Evolutionary conservation across 2,888 invertebrate species (phyloP).

Genomic region (Belgica antarctica): DNA sequence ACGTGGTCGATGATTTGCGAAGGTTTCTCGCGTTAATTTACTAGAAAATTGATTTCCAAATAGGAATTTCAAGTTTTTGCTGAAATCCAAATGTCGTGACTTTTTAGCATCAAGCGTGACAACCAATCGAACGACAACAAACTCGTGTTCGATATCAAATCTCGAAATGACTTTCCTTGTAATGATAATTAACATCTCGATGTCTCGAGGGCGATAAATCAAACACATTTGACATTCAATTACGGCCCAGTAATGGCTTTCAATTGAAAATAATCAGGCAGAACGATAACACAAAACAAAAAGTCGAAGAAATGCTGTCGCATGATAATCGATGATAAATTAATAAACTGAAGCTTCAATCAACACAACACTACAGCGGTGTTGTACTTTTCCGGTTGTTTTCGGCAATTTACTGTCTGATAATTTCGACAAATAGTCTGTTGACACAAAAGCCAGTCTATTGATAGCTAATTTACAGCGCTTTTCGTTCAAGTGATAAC

Average conservation of each 20-base stretch:
- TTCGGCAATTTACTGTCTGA: constrained; percentile 19
- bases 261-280: constrained; percentile 24
- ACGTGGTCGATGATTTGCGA: too few relatives aligned
- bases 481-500: neutral
- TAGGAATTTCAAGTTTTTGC: neutral
- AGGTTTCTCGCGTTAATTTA: too few relatives aligned
- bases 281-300: neutral
- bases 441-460: constrained; percentile 7
- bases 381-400: neutral
- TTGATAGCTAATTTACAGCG: constrained; percentile 23
- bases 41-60: too few relatives aligned
- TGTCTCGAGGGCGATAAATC: neutral
- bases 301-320: constrained; percentile 13
- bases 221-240: constrained; percentile 27
- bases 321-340: constrained; percentile 18
- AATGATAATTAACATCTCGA: constrained; percentile 5
- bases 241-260: constrained; percentile 8
- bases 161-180: neutral
- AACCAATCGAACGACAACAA: too few relatives aligned
- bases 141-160: neutral
- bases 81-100: neutral
- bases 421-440: constrained; percentile 18
- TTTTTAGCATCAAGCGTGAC: too few relatives aligned
- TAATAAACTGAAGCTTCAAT: neutral
- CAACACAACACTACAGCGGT: too few relatives aligned